phyloP scores from a whole-genome alignment of 2,113 vertebrate genomes.

The Chitala chitala region DNA sequence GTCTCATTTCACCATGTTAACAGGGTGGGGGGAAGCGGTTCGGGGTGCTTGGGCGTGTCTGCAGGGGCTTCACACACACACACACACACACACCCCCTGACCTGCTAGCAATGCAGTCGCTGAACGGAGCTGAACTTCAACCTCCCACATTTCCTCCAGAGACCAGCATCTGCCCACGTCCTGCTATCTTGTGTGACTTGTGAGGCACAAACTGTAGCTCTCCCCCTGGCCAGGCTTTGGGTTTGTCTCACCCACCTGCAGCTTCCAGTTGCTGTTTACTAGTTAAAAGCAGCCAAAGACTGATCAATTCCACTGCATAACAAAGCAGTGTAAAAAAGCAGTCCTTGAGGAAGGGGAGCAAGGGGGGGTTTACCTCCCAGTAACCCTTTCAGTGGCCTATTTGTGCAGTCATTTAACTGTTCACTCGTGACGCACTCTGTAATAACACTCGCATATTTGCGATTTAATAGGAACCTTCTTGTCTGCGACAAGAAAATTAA shows the following conservation, averaged over 20 bases:
- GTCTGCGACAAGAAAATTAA: slow-evolving; percentile 39
- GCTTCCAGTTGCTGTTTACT: neutral
- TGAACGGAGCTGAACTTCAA: too few species aligned
- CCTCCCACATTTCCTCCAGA: slow-evolving; percentile 49
- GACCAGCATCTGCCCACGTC: too few species aligned
- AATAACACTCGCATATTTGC: slow-evolving; percentile 52
- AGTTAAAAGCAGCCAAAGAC: too few species aligned
- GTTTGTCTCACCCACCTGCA: slow-evolving; percentile 38
- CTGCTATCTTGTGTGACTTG: too few species aligned
- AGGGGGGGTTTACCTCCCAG: slow-evolving; percentile 31
- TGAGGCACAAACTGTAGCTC: too few species aligned
- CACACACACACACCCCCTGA: too few species aligned
- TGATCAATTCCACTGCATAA: neutral
- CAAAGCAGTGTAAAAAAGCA: too few species aligned
- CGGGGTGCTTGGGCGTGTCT: slow-evolving; percentile 45
- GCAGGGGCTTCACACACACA: slow-evolving; percentile 51
- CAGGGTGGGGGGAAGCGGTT: slow-evolving; percentile 31
- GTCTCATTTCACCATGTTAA: slow-evolving; percentile 53
- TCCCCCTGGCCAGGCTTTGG: slow-evolving; percentile 48
- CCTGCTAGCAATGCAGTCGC: too few species aligned
- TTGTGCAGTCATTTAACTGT: slow-evolving; percentile 42
- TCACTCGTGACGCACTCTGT: slow-evolving; percentile 47
- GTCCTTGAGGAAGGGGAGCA: too few species aligned
- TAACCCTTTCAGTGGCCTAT: slow-evolving; percentile 37
- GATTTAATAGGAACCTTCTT: slow-evolving; percentile 49